Evolutionary conservation across 1,140 invertebrate genomes (phyloP).

Genomic region (Heliconius himera): DNA sequence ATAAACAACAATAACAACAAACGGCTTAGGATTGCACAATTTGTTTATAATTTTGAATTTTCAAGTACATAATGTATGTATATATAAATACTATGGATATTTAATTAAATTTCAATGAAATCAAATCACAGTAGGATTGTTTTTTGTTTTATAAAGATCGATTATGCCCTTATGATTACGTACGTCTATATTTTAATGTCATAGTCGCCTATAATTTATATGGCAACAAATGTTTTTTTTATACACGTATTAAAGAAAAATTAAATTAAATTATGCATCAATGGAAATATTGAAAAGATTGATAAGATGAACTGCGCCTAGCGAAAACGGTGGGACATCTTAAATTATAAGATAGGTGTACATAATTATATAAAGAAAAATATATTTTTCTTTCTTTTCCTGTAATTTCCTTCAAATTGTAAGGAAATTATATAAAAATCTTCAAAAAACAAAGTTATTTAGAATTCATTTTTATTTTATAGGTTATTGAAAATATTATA

Average conservation of each 20-base stretch:
- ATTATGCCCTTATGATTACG: constrained; percentile 18
- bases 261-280: not conserved
- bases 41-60: constrained; percentile 23
- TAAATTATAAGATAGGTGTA: constrained; percentile 6
- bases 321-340: constrained; percentile 7
- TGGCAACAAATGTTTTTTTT: constrained; percentile 21
- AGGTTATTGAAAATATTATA: not conserved
- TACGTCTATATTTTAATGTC: constrained; percentile 19
- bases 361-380: no score
- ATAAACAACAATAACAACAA: constrained; percentile 16
- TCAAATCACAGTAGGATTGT: constrained; percentile 30
- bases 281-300: not conserved
- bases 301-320: not conserved
- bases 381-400: no score
- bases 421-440: no score
- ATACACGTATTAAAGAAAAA: not conserved
- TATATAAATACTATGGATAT: constrained; percentile 7
- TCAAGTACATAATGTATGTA: constrained; percentile 9
- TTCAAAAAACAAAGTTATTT: not conserved
- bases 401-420: no score
- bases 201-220: constrained; percentile 29
- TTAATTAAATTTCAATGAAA: constrained; percentile 14
- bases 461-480: not conserved
- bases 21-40: constrained; percentile 24
- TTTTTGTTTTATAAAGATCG: constrained; percentile 6